Percentiles rank a stretch among this genome's conserved stretches.
phyloP scores from a whole-genome alignment of 2,797 vertebrate species.

The Acrocephalus scirpaceus region DNA sequence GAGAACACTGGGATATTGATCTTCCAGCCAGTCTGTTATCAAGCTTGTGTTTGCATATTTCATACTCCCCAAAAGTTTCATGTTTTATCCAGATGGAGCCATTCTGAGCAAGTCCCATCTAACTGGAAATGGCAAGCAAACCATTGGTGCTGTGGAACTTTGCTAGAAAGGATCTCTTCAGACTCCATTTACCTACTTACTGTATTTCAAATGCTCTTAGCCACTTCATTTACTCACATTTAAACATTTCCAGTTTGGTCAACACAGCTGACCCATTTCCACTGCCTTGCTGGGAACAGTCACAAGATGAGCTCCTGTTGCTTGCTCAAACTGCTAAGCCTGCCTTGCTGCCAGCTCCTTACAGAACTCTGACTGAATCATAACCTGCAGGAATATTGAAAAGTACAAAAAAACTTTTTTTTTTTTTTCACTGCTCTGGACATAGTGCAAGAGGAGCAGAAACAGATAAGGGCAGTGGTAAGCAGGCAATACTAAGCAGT shows the following conservation, averaged over 20 bases:
- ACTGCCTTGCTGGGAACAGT: neutral
- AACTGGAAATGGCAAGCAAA: neutral
- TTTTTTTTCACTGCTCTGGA: neutral
- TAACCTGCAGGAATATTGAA: neutral
- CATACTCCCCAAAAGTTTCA: neutral
- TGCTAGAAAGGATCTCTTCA: neutral
- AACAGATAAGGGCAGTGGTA: neutral
- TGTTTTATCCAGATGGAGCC: rapidly evolving
- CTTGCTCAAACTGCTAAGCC: neutral
- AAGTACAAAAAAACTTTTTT: neutral
- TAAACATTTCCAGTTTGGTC: neutral
- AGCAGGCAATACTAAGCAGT: neutral
- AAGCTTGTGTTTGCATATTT: neutral
- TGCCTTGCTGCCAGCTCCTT: neutral
- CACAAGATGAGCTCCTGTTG: neutral
- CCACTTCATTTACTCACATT: neutral
- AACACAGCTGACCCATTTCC: neutral
- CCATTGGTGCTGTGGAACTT: neutral
- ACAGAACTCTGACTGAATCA: neutral
- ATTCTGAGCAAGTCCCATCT: neutral
- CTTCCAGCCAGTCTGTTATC: neutral
- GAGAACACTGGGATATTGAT: neutral
- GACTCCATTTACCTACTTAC: neutral
- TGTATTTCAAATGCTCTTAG: neutral
- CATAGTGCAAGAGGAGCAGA: neutral